These are phyloP conservation scores for Trachymyrmex septentrionalis DNA, from an alignment of 1,140 invertebrate species.

Conservation along the genomic window DNA sequence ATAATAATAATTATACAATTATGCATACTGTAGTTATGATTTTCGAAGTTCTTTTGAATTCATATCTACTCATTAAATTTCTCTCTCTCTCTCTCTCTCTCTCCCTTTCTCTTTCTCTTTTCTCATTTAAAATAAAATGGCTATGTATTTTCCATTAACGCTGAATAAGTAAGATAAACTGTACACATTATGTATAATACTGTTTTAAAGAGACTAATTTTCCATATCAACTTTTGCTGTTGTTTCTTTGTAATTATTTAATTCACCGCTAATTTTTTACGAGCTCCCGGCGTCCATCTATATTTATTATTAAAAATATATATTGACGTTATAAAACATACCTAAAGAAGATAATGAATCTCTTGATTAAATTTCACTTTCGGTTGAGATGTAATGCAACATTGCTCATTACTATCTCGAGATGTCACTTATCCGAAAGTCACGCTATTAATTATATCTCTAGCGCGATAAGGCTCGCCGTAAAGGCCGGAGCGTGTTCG, in stretches of 20 bases:
- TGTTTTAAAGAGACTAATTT: constrained; percentile 1
- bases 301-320: neutral
- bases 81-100: neutral
- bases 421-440: neutral
- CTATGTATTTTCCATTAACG: neutral
- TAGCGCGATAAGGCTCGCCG: neutral
- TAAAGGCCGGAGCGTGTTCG: neutral
- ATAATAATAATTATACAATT: constrained; percentile 1
- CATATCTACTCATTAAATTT: neutral
- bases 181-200: neutral
- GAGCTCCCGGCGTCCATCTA: neutral
- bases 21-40: neutral
- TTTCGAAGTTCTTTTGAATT: neutral
- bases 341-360: neutral
- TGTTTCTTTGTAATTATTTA: neutral
- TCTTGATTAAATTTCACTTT: neutral
- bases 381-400: neutral
- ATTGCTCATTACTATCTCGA: neutral
- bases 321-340: too few species aligned
- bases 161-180: too few species aligned
- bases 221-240: neutral
- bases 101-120: neutral
- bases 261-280: neutral
- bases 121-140: constrained; percentile 8
- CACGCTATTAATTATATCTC: constrained; percentile 30